Evolutionary conservation across 2,888 invertebrate species (phyloP).

Genomic region (Meganola albula): DNA sequence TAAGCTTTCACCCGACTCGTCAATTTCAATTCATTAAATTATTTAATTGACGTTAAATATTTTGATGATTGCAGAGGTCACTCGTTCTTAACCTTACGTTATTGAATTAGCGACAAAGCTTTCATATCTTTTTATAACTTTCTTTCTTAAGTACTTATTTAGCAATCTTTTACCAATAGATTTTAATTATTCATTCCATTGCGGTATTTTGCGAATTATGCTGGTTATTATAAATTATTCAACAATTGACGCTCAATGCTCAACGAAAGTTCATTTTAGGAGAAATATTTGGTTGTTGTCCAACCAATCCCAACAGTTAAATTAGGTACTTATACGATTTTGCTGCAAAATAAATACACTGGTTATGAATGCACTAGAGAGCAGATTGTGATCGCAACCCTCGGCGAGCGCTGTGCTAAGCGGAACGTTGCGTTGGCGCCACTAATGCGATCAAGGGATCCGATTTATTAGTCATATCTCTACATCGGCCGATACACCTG

Average conservation of each 20-base stretch:
- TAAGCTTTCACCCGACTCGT: constrained; percentile 59
- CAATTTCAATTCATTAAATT: constrained; percentile 60
- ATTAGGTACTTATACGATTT: too few species aligned
- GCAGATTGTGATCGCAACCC: constrained; percentile 40
- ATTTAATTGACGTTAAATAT: constrained; percentile 65
- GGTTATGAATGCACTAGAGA: constrained; percentile 25
- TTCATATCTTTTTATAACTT: constrained; percentile 28
- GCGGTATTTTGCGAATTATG: not conserved
- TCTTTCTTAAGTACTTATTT: constrained; percentile 20
- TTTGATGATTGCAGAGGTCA: constrained; percentile 48
- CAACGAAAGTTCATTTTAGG: too few species aligned
- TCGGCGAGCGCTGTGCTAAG: constrained; percentile 24
- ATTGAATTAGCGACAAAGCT: constrained; percentile 53
- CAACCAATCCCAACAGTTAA: too few species aligned
- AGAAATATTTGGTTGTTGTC: too few species aligned
- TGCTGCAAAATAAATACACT: too few species aligned
- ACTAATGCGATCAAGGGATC: constrained; percentile 57
- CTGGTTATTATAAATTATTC: not conserved
- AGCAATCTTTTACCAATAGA: constrained; percentile 5
- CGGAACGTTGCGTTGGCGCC: constrained; percentile 63
- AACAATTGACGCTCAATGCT: too few species aligned
- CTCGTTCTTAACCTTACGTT: constrained; percentile 53
- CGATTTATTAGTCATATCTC: constrained; percentile 65
- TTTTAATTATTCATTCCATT: constrained; percentile 11
- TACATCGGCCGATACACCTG: constrained; percentile 56